Percentiles rank a stretch among this genome's conserved stretches.
These are phyloP conservation scores for Brachionus calyciflorus DNA, from an alignment of 1,140 invertebrate genomes.

Conservation along the genomic window DNA sequence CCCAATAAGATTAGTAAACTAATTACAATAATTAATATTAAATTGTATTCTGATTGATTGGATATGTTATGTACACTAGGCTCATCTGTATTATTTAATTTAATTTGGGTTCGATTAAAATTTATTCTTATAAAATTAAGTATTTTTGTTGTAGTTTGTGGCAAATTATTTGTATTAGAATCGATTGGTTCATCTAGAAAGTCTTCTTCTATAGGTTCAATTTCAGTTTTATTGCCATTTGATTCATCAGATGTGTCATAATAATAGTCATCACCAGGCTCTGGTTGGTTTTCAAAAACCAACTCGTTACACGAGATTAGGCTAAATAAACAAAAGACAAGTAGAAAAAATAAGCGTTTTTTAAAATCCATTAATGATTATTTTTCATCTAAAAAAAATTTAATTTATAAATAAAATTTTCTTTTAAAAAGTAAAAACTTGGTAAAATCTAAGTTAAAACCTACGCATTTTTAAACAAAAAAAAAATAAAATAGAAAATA, in stretches of 20 bases:
- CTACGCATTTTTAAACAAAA: constrained; percentile 31
- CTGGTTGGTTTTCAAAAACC: not conserved
- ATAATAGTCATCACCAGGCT: constrained; percentile 10
- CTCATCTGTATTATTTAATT: not conserved
- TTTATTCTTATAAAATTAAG: not conserved
- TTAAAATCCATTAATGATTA: not conserved
- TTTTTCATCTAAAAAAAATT: constrained; percentile 26
- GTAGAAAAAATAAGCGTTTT: not conserved
- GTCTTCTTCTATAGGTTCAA: too few relatives aligned
- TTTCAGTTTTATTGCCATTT: not conserved
- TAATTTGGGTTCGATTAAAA: not conserved
- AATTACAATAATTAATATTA: not conserved
- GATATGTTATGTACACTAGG: not conserved
- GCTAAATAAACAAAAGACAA: not conserved
- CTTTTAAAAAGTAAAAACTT: not conserved
- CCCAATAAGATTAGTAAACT: not conserved
- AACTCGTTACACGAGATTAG: not conserved
- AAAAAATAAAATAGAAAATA: not conserved
- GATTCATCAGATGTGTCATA: not conserved
- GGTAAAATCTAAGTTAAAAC: not conserved
- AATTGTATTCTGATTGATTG: not conserved
- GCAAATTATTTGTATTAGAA: not conserved
- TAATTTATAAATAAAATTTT: not conserved
- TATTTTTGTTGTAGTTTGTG: not conserved
- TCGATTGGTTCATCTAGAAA: too few relatives aligned